These are phyloP conservation scores for Pipra filicauda DNA, from an alignment of 2,113 vertebrate genomes.

Conservation along the genomic window DNA sequence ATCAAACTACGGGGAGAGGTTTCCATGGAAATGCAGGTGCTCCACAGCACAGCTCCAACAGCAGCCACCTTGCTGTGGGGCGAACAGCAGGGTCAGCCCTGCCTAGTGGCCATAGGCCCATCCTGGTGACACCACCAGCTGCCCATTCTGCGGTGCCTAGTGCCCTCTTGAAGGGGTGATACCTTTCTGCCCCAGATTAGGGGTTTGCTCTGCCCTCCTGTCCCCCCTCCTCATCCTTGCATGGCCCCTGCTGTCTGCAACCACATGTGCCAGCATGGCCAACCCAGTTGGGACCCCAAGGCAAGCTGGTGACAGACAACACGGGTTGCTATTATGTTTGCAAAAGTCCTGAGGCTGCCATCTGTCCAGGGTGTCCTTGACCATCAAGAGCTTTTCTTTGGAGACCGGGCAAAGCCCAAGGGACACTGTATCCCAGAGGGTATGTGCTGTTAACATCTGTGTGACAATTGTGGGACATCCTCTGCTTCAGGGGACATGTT, in stretches of 20 bases:
- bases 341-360: neutral
- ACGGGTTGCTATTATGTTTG: neutral
- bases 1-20: neutral
- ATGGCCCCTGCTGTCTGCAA: neutral
- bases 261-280: neutral
- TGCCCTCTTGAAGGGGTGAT: neutral
- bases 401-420: neutral
- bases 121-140: fast-evolving
- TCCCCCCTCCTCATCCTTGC: neutral
- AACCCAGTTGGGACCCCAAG: neutral
- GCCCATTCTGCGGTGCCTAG: fast-evolving
- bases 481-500: neutral
- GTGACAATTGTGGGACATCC: neutral
- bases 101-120: neutral
- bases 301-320: neutral
- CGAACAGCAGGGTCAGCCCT: neutral
- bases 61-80: fast-evolving
- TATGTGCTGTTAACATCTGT: neutral
- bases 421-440: neutral
- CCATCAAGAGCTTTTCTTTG: neutral
- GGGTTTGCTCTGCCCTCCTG: neutral
- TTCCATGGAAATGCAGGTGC: neutral
- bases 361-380: constrained; percentile 13
- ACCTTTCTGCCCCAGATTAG: neutral
- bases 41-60: neutral